These are phyloP conservation scores for Philopotamus ludificatus DNA, from an alignment of 1,140 invertebrate genomes.

Conservation along the genomic window DNA sequence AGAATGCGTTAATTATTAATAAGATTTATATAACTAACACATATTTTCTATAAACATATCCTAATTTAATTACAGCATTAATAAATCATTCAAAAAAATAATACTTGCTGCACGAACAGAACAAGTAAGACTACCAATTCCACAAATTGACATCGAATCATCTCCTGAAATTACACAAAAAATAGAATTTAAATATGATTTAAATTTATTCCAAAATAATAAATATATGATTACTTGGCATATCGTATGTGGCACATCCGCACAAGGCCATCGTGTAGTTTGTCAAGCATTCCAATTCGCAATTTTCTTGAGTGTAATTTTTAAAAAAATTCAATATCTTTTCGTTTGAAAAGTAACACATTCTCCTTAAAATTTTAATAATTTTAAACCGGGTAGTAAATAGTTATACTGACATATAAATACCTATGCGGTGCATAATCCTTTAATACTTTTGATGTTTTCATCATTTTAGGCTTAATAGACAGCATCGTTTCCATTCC, in stretches of 20 bases:
- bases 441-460: background rate
- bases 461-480: conserved; percentile 10
- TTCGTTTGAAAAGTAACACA: conserved; percentile 62
- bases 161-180: too few species aligned
- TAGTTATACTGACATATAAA: background rate
- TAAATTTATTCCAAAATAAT: conserved; percentile 19
- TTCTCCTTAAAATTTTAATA: conserved; percentile 40
- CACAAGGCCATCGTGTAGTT: conserved; percentile 60
- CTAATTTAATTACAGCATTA: too few species aligned
- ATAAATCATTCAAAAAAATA: too few species aligned
- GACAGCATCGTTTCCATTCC: background rate
- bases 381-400: background rate
- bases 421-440: conserved; percentile 2
- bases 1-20: too few species aligned
- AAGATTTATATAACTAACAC: too few species aligned
- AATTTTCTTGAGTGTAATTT: conserved; percentile 64
- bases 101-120: too few species aligned
- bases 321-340: conserved; percentile 57
- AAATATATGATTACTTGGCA: conserved; percentile 61
- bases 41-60: too few species aligned
- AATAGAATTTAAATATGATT: too few species aligned
- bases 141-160: conserved; percentile 50
- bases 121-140: conserved; percentile 47
- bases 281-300: conserved; percentile 64
- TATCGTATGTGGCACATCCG: conserved; percentile 62